Base-by-base conservation (phyloP, 2,797 vertebrate species). In the Eleutherodactylus coqui region DNA sequence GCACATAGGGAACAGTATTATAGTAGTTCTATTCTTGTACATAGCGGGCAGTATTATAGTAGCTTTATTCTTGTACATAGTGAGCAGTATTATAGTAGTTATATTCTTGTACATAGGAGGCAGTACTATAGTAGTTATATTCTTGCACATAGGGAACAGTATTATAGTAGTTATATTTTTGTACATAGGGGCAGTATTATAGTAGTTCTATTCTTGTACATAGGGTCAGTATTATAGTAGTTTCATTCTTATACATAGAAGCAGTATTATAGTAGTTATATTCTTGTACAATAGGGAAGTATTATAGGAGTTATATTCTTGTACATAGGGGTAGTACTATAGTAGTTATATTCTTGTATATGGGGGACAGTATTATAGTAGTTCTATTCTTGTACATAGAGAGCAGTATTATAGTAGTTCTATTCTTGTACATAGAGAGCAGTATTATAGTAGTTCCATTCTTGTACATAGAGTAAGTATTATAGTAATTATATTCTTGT, bases 181-280 rank as follows among this genome's bases (percentile, higher is more conserved):
- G 55, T 60, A 60, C 13, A 60, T 60, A 29, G 55, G n/a, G 4
- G 58, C 27, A 32, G 58, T 62, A 62, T 62, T 62, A 62, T 62
- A 62, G 58, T 29, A 62, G 58, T 62, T 62, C 29, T 62, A 62
- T 62, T 32, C 58, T 62, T 62, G 27, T 62, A 62, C 13, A 62
- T 62, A 62, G 58, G 58, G 14, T 27, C 13, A 62, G 58, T 62
- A 62, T 62, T 62, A 62, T 62, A 62, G 58, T 16, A 62, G 58
- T 62, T 62, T 29, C 32, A 62, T 62, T 62, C 27, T 62, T 62
- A 27, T 62, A 62, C 13, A 62, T 62, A 32, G 58, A 13, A 62
- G 58, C 27, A 62, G 58, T 62, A 62, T 62, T 62, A 62, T 62
- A 62, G 58, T 62, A 62, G 58, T 62, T 62, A 62, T 62, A 62